Evolutionary conservation across 2,797 vertebrate genomes (phyloP), one percentile per base, ranked within the genome.

Genomic region (Dendrocincla fuliginosa): DNA sequence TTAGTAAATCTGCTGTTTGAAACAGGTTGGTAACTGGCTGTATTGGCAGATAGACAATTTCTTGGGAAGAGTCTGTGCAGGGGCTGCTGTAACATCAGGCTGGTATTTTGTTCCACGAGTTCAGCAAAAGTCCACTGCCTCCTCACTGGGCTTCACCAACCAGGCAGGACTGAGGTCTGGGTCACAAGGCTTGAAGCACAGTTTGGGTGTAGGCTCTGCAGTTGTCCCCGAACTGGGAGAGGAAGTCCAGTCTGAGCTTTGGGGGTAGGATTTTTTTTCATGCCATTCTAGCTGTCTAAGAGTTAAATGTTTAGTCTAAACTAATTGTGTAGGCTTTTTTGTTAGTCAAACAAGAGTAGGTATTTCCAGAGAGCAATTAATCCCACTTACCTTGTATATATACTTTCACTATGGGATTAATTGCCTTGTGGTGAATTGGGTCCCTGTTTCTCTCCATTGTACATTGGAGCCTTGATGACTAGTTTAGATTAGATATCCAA

Each of bases 361-460:
- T 42, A 63, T 86, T 70, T 84, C 83, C 77, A 95, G 86, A 84
- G 47, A 93, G 47, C 80, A 89, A 56, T 91, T 87, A 84, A 87
- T 95, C 32, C 55, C 68, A 60, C 57, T 86, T 65, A 71, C 9
- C 27, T 89, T 91, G 44, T 89, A 60, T 82, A 42, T 67, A 32
- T 49, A 60, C 42, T 83, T 91, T n/a, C 35, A 84, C 57, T 47
- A 44, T 37, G 44, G 57, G 55, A 88, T 76, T 13, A 86, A 91
- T 88, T 90, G 41, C 46, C 14, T 81, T 42, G 52, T 78, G 46
- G 27, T 84, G 65, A 88, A 60, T 50, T 65, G 69, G 35, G 16
- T 90, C 65, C 35, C 28, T 84, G n/a, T 91, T 94, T 82, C 67
- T 82, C 63, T 87, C 77, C 41, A 5, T 47, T 79, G 80, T 8